Evolutionary conservation across 2,797 vertebrate species (phyloP).

Genomic region (Amazona finschi): DNA sequence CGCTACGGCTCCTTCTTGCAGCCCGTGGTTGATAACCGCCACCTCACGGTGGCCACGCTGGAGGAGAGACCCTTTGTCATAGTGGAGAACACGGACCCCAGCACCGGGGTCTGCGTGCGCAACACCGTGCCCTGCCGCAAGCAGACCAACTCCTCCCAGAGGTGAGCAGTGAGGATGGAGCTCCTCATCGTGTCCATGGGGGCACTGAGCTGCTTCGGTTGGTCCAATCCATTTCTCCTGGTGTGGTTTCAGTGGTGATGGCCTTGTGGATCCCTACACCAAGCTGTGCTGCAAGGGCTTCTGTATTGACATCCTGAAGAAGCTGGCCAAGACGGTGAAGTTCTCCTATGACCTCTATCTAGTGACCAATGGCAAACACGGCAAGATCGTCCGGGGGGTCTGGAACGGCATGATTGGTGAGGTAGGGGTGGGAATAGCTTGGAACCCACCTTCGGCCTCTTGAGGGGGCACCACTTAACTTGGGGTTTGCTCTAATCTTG

Average conservation of each 20-base stretch:
- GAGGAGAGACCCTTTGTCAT: constrained; percentile 97
- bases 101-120: constrained; percentile 90
- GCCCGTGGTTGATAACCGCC: constrained; percentile 88
- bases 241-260: constrained; percentile 65
- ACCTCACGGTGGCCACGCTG: constrained; percentile 94
- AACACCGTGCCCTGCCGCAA: constrained; percentile 96
- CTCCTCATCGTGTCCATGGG: background rate
- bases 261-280: constrained; percentile 87
- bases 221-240: background rate
- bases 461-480: background rate
- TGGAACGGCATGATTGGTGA: constrained; percentile 99
- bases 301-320: constrained; percentile 99
- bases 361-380: constrained; percentile 97
- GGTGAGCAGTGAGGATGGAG: background rate
- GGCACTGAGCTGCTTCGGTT: background rate
- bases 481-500: too few species aligned
- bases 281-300: constrained; percentile 98
- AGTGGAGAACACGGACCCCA: constrained; percentile 91
- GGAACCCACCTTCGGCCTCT: accelerated
- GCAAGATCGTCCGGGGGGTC: constrained; percentile 90
- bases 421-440: constrained; percentile 76
- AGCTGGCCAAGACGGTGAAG: constrained; percentile 90
- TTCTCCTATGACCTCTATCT: constrained; percentile 98
- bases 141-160: constrained; percentile 83
- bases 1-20: constrained; percentile 90